These are phyloP conservation scores for Neolamprologus falcicula DNA, from an alignment of 2,113 vertebrate genomes.

Conservation along the genomic window DNA sequence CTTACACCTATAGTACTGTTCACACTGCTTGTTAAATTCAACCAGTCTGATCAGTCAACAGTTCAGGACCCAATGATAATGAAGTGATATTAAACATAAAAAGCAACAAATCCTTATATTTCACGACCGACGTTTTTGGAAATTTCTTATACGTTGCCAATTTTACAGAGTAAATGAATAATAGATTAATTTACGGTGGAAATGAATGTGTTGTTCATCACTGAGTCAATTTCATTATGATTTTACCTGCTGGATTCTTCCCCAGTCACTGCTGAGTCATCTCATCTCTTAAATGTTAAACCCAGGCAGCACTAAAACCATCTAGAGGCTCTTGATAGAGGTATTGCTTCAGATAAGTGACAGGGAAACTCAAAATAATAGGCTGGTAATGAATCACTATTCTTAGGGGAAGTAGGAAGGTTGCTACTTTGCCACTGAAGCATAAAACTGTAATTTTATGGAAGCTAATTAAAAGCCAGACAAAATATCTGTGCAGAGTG, in stretches of 20 bases:
- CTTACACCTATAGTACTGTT: background rate
- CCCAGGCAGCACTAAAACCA: background rate
- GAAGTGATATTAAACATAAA: background rate
- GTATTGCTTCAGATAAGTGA: background rate
- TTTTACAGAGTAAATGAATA: background rate
- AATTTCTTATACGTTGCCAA: background rate
- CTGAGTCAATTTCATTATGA: background rate
- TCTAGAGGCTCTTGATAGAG: background rate
- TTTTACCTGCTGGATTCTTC: background rate
- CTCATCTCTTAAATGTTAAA: background rate
- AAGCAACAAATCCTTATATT: background rate
- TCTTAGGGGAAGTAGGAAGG: background rate
- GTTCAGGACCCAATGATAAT: background rate
- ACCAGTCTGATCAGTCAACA: background rate
- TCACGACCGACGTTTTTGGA: background rate
- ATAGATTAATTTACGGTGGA: rapidly evolving
- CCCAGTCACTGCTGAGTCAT: background rate
- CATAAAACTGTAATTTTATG: background rate
- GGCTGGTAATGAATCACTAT: background rate
- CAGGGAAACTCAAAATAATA: background rate
- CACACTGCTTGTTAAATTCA: background rate
- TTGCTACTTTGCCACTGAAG: background rate
- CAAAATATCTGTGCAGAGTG: background rate
- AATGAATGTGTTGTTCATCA: background rate
- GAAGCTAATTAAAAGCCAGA: background rate